A percentile compares a stretch with the other conserved stretches of the same genome.
Conservation (phyloP, 1,140 invertebrate species). For the Hestina assimilis region DNA sequence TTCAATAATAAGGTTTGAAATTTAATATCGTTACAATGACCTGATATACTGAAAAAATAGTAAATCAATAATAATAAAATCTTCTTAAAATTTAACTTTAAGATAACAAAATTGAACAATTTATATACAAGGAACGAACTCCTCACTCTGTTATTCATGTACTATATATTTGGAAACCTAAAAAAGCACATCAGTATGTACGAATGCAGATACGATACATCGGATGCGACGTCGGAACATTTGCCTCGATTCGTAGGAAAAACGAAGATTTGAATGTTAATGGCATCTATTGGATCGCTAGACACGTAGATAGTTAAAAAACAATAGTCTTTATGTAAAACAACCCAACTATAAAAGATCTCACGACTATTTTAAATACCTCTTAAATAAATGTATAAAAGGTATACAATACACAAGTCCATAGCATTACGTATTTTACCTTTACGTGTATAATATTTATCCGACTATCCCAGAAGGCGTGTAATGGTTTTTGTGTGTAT, state of each 20-base stretch:
- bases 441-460: no score
- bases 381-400: not conserved
- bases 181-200: slow-evolving; percentile 1
- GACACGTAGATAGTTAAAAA: slow-evolving; percentile 32
- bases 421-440: no score
- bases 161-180: not conserved
- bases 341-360: not conserved
- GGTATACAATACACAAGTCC: not conserved
- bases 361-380: not conserved
- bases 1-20: no score
- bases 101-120: no score
- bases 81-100: no score
- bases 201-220: slow-evolving; percentile 29
- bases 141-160: no score
- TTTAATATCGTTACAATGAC: no score
- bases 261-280: slow-evolving; percentile 37
- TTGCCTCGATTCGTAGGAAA: slow-evolving; percentile 34
- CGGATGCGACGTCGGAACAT: slow-evolving; percentile 30
- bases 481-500: no score
- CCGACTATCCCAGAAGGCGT: no score
- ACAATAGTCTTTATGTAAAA: slow-evolving; percentile 21
- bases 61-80: no score
- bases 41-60: no score
- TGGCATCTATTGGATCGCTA: slow-evolving; percentile 17
- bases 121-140: no score